Conservation (phyloP, 2,797 vertebrate species). For the Odontamblyopus lacepedii region DNA sequence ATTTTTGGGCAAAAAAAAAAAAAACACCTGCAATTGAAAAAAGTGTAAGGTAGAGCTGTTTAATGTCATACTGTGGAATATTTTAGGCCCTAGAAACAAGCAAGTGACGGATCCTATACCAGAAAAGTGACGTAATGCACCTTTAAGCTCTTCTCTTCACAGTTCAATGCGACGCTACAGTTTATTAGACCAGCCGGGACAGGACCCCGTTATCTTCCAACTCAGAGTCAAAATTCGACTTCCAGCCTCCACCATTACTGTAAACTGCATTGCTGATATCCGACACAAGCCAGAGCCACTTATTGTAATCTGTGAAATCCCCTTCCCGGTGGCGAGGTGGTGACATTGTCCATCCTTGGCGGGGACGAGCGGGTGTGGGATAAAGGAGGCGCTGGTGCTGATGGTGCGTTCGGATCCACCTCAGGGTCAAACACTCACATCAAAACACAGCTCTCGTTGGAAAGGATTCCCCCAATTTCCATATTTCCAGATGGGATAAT, state of each 20-base stretch:
- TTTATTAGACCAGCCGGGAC: too few species aligned
- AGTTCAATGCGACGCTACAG: too few species aligned
- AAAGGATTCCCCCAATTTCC: constrained; percentile 39
- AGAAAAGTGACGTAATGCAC: too few species aligned
- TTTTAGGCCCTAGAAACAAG: too few species aligned
- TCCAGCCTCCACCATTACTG: neutral
- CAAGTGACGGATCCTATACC: too few species aligned
- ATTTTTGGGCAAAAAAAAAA: too few species aligned
- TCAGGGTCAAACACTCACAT: constrained; percentile 12
- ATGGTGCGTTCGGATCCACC: constrained; percentile 46
- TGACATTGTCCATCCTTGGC: constrained; percentile 53
- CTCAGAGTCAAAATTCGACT: neutral
- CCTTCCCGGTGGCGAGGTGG: constrained; percentile 32
- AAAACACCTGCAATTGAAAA: too few species aligned
- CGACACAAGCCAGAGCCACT: neutral
- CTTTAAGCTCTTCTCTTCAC: too few species aligned
- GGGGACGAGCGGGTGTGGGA: constrained; percentile 37
- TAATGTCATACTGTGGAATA: too few species aligned
- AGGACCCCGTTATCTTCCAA: neutral
- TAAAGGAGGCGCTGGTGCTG: constrained; percentile 44
- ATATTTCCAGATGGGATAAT: constrained; percentile 17
- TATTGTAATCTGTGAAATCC: constrained; percentile 21
- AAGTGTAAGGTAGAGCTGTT: too few species aligned
- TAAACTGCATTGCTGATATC: neutral
- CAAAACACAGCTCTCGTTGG: constrained; percentile 13